Percentiles rank a stretch among this genome's conserved stretches.
Conservation (phyloP, 2,888 invertebrate species). For the Drosophila rellima region DNA sequence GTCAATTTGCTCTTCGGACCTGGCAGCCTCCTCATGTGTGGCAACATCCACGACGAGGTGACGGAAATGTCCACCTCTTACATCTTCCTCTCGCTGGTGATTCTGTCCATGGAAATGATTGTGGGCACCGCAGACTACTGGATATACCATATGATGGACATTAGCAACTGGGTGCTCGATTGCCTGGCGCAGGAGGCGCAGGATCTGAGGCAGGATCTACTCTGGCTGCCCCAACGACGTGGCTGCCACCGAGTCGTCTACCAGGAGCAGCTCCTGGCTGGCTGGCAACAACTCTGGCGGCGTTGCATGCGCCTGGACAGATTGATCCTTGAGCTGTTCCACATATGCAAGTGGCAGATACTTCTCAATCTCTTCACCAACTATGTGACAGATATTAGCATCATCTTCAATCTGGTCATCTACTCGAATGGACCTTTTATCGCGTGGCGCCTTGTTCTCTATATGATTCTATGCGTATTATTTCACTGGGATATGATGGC, state of each 20-base stretch:
- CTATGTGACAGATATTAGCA: constrained; percentile 51
- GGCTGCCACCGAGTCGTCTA: constrained; percentile 47
- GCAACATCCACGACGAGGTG: constrained; percentile 1
- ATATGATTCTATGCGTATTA: constrained; percentile 5
- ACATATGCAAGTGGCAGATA: constrained; percentile 48
- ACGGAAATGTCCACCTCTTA: constrained; percentile 18
- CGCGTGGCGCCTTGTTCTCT: neutral
- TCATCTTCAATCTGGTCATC: constrained; percentile 53
- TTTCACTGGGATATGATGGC: constrained; percentile 46
- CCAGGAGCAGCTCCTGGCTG: constrained; percentile 39
- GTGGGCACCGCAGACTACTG: constrained; percentile 32
- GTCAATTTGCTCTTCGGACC: constrained; percentile 31
- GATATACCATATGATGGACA: constrained; percentile 24
- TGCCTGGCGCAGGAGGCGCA: constrained; percentile 33
- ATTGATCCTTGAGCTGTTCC: constrained; percentile 35
- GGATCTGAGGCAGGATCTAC: constrained; percentile 40
- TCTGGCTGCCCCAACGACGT: constrained; percentile 23
- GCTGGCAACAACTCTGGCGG: constrained; percentile 46
- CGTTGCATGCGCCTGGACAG: constrained; percentile 34
- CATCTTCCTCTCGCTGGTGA: constrained; percentile 6
- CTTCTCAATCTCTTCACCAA: constrained; percentile 49
- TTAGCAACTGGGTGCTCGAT: constrained; percentile 45
- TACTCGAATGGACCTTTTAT: constrained; percentile 21
- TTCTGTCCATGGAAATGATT: constrained; percentile 39
- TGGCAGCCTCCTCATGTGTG: constrained; percentile 43